Conservation (phyloP, 2,888 invertebrate species). For the Petrolisthes cinctipes region DNA sequence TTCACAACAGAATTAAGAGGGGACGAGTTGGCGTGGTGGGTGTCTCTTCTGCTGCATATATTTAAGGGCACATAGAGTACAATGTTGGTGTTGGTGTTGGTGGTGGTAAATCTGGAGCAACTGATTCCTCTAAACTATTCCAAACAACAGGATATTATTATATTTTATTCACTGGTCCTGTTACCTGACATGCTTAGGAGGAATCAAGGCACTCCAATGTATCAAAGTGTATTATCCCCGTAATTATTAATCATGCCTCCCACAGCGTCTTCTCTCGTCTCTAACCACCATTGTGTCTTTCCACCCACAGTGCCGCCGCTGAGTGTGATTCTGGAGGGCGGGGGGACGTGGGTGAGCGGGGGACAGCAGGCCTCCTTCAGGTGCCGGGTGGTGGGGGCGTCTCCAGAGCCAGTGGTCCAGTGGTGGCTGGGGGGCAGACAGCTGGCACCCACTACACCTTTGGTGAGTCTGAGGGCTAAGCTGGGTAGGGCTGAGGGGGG, state of each 20-base stretch:
- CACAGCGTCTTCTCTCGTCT: not conserved
- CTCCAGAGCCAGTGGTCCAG: constrained; percentile 49
- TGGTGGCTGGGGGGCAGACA: constrained; percentile 59
- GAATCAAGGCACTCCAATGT: no score
- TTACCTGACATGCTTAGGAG: no score
- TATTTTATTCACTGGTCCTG: no score
- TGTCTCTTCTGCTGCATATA: not conserved
- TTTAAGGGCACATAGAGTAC: not conserved
- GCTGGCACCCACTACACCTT: constrained; percentile 26
- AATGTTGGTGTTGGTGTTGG: no score
- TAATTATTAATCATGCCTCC: not conserved
- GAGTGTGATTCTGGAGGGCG: constrained; percentile 43
- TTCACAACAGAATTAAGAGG: not conserved
- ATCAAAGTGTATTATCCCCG: not conserved
- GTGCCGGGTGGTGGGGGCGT: constrained; percentile 55
- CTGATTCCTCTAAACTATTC: no score
- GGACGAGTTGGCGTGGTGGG: not conserved
- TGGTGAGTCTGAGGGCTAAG: no score
- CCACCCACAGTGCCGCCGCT: constrained; percentile 47
- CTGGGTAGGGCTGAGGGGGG: no score
- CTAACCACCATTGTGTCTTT: not conserved
- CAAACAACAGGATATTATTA: no score
- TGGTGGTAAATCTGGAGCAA: no score
- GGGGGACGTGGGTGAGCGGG: constrained; percentile 41
- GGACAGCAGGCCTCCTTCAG: constrained; percentile 49